phyloP scores from a whole-genome alignment of 2,888 invertebrate genomes.

The Mesorhabditis belari region DNA sequence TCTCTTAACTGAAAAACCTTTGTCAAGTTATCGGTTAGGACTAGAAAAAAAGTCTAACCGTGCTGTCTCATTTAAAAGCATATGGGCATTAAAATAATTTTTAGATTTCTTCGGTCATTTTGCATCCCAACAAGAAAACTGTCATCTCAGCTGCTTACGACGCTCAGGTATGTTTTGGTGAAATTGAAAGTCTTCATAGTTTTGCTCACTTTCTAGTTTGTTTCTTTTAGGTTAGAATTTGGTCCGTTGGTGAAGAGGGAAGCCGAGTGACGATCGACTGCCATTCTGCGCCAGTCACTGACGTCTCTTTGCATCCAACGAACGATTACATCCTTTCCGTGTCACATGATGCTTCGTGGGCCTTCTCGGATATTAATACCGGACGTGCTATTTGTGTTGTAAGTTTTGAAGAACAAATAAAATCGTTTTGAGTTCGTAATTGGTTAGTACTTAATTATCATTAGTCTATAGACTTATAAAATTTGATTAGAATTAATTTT shows the following conservation, averaged over 20 bases:
- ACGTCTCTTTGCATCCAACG: slow-evolving; percentile 86
- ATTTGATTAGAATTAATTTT: too few species aligned
- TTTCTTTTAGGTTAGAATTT: too few species aligned
- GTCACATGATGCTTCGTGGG: slow-evolving; percentile 89
- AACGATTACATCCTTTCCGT: slow-evolving; percentile 93
- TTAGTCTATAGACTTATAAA: too few species aligned
- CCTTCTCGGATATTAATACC: slow-evolving; percentile 90
- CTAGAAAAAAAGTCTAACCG: too few species aligned
- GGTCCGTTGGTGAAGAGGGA: too few species aligned
- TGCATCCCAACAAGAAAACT: slow-evolving; percentile 77
- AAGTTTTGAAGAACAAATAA: too few species aligned
- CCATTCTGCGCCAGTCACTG: slow-evolving; percentile 91
- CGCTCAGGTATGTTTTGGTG: slow-evolving; percentile 20
- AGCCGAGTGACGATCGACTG: slow-evolving; percentile 75
- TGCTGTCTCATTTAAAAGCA: too few species aligned
- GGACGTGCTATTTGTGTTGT: slow-evolving; percentile 87
- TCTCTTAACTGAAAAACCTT: too few species aligned
- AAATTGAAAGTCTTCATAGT: too few species aligned
- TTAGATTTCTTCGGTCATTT: slow-evolving; percentile 77
- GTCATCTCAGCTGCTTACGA: slow-evolving; percentile 45
- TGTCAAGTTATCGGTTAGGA: too few species aligned
- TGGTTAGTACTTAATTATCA: not conserved
- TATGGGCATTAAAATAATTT: too few species aligned
- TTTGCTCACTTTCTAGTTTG: too few species aligned
- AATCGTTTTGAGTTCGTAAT: not conserved